Conservation (phyloP, 2,113 vertebrate genomes). For the Rutilus rutilus region DNA sequence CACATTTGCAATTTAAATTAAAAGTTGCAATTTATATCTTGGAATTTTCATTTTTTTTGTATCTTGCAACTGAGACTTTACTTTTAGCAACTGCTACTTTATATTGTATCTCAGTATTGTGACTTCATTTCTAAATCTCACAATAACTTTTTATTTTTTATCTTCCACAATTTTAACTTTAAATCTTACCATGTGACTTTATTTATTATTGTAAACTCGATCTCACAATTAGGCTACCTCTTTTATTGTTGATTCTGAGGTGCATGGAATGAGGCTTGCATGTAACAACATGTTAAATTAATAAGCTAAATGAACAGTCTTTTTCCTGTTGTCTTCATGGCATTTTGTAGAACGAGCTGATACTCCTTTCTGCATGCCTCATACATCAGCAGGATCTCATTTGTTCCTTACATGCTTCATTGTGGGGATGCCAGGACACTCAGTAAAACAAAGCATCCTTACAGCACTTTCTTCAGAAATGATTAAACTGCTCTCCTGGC, state of each 20-base stretch:
- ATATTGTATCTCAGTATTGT: too few species aligned
- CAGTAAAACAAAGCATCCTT: slow-evolving; percentile 7
- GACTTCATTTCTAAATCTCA: too few species aligned
- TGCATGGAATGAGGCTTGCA: not conserved
- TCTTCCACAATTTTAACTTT: not conserved
- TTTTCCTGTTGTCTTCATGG: not conserved
- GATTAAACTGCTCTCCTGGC: slow-evolving; percentile 28
- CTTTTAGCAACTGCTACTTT: too few species aligned
- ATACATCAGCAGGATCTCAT: slow-evolving; percentile 5
- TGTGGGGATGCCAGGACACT: slow-evolving; percentile 10
- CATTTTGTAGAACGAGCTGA: not conserved
- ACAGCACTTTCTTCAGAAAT: slow-evolving; percentile 19
- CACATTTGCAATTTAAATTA: not conserved
- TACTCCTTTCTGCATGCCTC: not conserved
- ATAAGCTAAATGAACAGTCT: not conserved
- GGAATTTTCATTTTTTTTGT: too few species aligned
- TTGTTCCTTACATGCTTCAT: slow-evolving; percentile 27
- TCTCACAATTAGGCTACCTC: too few species aligned
- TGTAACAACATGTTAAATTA: not conserved
- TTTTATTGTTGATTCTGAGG: not conserved
- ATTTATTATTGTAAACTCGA: not conserved
- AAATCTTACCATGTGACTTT: not conserved
- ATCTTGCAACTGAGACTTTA: too few species aligned
- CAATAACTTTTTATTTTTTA: too few species aligned
- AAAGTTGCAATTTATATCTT: not conserved